Conservation (phyloP, 2,888 invertebrate species). For the Leptopterna dolabrata region DNA sequence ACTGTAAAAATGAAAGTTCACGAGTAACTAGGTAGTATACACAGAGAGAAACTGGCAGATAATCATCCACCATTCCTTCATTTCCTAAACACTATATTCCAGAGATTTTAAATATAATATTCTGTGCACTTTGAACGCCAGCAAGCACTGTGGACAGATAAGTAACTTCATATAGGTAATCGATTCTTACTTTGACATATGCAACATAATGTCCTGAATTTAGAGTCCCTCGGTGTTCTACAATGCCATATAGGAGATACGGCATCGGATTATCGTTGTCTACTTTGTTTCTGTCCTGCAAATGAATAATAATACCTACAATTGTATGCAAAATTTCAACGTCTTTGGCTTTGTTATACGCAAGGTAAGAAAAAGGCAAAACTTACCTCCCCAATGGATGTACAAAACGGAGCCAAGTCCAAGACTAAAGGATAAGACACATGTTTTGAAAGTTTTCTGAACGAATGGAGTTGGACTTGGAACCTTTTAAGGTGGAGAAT, state of each 20-base stretch:
- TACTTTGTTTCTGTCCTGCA: slow-evolving; percentile 32
- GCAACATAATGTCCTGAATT: slow-evolving; percentile 94
- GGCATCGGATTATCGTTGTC: slow-evolving; percentile 70
- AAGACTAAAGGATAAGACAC: slow-evolving; percentile 88
- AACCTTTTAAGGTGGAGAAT: slow-evolving; percentile 96
- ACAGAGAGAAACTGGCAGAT: no score
- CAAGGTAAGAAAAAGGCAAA: not conserved
- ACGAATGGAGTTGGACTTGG: slow-evolving; percentile 81
- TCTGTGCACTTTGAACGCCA: no score
- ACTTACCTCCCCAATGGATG: slow-evolving; percentile 31
- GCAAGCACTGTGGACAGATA: no score
- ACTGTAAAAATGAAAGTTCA: no score
- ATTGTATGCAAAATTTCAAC: no score
- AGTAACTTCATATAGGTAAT: not conserved
- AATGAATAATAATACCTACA: not conserved
- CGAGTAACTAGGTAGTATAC: no score
- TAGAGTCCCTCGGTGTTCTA: slow-evolving; percentile 93
- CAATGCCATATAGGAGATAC: slow-evolving; percentile 94
- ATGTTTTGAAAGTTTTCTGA: slow-evolving; percentile 85
- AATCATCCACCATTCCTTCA: no score
- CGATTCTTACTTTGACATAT: slow-evolving; percentile 78
- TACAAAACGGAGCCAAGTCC: slow-evolving; percentile 91
- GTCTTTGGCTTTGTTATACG: no score
- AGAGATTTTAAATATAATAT: no score
- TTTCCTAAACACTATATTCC: no score